phyloP scores from a whole-genome alignment of 2,888 invertebrate genomes.

The Thecocarcelia acutangulata region DNA sequence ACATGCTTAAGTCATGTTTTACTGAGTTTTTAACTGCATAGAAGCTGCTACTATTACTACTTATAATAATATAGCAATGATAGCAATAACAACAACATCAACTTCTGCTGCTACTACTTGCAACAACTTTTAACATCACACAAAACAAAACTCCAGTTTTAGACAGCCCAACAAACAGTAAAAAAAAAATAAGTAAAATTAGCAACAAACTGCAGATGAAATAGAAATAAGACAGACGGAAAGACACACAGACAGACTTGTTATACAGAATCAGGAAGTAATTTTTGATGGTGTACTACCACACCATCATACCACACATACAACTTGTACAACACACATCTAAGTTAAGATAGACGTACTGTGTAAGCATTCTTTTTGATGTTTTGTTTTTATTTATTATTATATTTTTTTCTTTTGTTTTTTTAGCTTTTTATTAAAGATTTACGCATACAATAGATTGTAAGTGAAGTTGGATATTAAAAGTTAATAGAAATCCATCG shows the following conservation, averaged over 20 bases:
- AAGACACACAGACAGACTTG: conserved; percentile 58
- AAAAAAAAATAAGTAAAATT: conserved; percentile 11
- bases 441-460: conserved; percentile 48
- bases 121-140: conserved; percentile 47
- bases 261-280: conserved; percentile 68
- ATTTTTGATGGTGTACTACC: conserved; percentile 65
- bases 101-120: conserved; percentile 27
- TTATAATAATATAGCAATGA: conserved; percentile 29
- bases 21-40: conserved; percentile 46
- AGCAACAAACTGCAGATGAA: conserved; percentile 40
- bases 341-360: conserved; percentile 36
- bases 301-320: conserved; percentile 48
- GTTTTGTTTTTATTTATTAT: conserved; percentile 15
- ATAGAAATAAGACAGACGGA: conserved; percentile 33
- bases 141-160: conserved; percentile 56
- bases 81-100: conserved; percentile 19
- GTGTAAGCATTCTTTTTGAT: conserved; percentile 36
- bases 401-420: background rate
- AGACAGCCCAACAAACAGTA: conserved; percentile 46
- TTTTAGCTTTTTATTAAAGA: background rate
- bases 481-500: background rate
- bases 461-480: conserved; percentile 24
- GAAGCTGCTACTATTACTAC: conserved; percentile 48
- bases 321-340: conserved; percentile 18
- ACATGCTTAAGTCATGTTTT: conserved; percentile 48